Conservation (phyloP, 92 coral and sea anemone genomes). For the Micromussa lordhowensis region DNA sequence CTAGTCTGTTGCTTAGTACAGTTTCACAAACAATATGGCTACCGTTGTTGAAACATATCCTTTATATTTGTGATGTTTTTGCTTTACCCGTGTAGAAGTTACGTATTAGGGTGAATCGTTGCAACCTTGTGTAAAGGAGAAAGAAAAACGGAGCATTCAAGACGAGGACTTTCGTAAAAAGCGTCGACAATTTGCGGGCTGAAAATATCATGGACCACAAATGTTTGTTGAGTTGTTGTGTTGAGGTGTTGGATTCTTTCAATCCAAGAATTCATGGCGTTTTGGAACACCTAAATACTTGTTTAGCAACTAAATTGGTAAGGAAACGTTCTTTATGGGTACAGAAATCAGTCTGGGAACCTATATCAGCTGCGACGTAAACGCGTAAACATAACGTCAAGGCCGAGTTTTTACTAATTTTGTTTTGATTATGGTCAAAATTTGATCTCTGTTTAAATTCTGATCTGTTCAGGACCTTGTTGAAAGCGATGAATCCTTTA, state of each 20-base stretch:
- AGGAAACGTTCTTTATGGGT: background rate
- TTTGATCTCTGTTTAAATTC: background rate
- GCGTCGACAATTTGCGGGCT: background rate
- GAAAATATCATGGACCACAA: slow-evolving; percentile 72
- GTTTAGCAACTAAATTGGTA: slow-evolving; percentile 81
- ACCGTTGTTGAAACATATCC: background rate
- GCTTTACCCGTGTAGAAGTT: background rate
- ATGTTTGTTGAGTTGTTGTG: slow-evolving; percentile 72
- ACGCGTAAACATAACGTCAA: background rate
- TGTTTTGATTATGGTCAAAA: background rate
- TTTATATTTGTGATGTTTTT: background rate
- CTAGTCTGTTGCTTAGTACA: slow-evolving; percentile 44
- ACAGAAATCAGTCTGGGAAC: background rate
- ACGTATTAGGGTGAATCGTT: too few relatives aligned
- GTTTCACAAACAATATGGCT: slow-evolving; percentile 42
- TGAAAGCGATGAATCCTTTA: slow-evolving; percentile 81
- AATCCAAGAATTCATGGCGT: slow-evolving; percentile 87
- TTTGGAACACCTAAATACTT: slow-evolving; percentile 79
- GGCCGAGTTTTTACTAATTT: background rate
- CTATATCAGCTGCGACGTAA: too few relatives aligned
- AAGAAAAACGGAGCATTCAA: background rate
- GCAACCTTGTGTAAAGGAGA: background rate
- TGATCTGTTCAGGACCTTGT: slow-evolving; percentile 59
- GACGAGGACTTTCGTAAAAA: background rate
- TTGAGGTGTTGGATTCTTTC: slow-evolving; percentile 80